phyloP scores from a whole-genome alignment of 2,113 vertebrate genomes.

The Indri indri region DNA sequence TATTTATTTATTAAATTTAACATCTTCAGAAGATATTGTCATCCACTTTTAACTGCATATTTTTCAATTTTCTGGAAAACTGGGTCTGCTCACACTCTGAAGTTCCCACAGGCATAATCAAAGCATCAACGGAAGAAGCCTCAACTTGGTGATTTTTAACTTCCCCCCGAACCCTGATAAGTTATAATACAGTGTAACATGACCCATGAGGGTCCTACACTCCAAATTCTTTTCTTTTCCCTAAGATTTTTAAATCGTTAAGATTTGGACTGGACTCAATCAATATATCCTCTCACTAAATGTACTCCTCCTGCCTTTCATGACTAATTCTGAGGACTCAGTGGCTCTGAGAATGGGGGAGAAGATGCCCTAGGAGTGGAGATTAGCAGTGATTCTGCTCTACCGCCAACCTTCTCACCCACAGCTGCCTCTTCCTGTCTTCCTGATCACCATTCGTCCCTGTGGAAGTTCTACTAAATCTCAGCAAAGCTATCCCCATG shows the following conservation, averaged over 20 bases:
- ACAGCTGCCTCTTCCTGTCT: not conserved
- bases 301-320: not conserved
- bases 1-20: not conserved
- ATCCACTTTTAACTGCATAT: too few relatives aligned
- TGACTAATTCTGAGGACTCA: not conserved
- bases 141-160: not conserved
- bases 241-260: not conserved
- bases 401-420: not conserved
- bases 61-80: too few relatives aligned
- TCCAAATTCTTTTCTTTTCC: not conserved
- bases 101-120: too few relatives aligned
- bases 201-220: not conserved
- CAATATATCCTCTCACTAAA: not conserved
- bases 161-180: not conserved
- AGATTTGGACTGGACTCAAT: not conserved
- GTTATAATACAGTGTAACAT: not conserved
- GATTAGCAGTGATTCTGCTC: not conserved
- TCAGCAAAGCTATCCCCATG: not conserved
- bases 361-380: not conserved
- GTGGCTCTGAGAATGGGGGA: not conserved
- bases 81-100: too few relatives aligned
- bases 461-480: not conserved
- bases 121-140: too few relatives aligned
- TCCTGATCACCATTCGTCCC: not conserved
- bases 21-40: too few relatives aligned